Base-by-base conservation (phyloP, 2,797 vertebrate species). In the Salmo trutta region DNA sequence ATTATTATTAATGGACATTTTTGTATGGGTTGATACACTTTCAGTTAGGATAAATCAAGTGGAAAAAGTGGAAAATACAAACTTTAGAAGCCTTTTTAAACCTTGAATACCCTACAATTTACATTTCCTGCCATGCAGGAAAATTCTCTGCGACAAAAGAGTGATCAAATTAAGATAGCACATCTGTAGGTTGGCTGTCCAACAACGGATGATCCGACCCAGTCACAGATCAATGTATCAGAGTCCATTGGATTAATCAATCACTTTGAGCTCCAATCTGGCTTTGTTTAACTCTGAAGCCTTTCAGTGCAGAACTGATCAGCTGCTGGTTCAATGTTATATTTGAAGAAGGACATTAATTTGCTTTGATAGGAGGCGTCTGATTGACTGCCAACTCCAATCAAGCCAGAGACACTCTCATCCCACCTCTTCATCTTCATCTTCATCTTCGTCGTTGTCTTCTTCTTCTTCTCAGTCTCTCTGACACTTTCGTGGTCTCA, bases 381-480 rank as follows among this genome's bases (percentile, higher is more conserved):
- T 33, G 33, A 67, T 67, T 67, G 65, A 33, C 31, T 8, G 29
- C 65, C 4, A 31, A 21, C 31, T 47, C 41, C 41, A 47, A 2
- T 47, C 41, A 47, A 47, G 10, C 10, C 10, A 3, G 59, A 24
- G n/a, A 1, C 10, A 12, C 41, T 65, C 27, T 75, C 4, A 29
- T 56, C 41, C 41, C 41, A 41, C 41, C 41, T 41, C 41, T 41
- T 41, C 41, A 47, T 47, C 41, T 47, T 47, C 3, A 0, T 14
- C 41, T 12, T 47, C 10, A 2, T 47, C 10, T 47, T 47, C 10
- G 0, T 47, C 41, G 0, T 47, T 10, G 10, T 47, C 41, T 68
- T 62, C 51, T 56, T 68, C 51, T 81, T 80, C 76, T 76, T 64
- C n/a, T 21, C 7, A 62, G 59, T 2, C 10, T 47, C 41, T 41